phyloP scores from a whole-genome alignment of 2,113 vertebrate species.

The Sarotherodon lohbergeri region DNA sequence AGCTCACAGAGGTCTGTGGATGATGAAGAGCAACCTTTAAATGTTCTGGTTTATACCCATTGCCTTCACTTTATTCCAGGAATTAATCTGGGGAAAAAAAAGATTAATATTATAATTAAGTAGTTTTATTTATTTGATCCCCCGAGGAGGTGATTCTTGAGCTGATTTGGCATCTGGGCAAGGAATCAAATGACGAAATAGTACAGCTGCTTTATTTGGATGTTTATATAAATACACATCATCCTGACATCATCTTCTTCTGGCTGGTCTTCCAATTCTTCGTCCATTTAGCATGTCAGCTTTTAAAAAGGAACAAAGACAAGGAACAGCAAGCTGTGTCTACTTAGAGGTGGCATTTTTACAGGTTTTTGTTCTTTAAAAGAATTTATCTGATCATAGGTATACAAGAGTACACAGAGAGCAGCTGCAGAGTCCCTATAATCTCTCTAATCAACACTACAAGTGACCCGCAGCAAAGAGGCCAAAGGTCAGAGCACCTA shows the following conservation, averaged over 20 bases:
- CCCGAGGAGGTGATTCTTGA: neutral
- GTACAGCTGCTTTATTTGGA: slow-evolving; percentile 6
- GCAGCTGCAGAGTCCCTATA: neutral
- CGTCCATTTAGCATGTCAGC: neutral
- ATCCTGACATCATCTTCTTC: neutral
- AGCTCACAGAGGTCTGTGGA: neutral
- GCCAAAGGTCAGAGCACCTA: slow-evolving; percentile 17
- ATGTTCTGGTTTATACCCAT: neutral
- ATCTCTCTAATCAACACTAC: neutral
- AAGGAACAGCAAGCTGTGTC: neutral
- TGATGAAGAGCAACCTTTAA: neutral
- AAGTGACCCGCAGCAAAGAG: neutral
- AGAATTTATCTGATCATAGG: neutral
- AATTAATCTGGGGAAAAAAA: neutral
- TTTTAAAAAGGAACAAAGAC: neutral
- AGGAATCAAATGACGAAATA: neutral
- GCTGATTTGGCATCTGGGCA: neutral
- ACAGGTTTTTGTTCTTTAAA: neutral
- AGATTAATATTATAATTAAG: neutral
- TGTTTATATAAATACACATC: neutral
- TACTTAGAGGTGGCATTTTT: neutral
- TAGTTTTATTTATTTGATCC: neutral
- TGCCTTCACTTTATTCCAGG: neutral
- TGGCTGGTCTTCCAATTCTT: neutral
- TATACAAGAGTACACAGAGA: neutral